phyloP scores from a whole-genome alignment of 2,113 vertebrate species.

The Ivindomyrus marchei region DNA sequence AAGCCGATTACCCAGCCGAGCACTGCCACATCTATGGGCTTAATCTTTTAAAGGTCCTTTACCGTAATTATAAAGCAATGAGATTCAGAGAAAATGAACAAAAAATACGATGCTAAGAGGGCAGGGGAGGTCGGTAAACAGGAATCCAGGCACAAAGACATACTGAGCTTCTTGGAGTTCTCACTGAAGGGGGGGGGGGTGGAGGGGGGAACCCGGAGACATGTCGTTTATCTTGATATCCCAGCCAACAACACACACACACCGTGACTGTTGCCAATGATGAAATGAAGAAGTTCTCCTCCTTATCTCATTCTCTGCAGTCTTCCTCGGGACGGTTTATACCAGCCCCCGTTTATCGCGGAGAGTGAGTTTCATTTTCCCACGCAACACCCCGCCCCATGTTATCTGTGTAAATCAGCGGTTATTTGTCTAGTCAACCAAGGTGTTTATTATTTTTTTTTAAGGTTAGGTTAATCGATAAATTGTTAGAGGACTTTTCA shows the following conservation, averaged over 20 bases:
- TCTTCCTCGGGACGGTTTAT: background rate
- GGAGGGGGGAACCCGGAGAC: background rate
- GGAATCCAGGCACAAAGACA: background rate
- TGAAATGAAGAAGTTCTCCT: constrained; percentile 12
- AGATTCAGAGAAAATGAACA: background rate
- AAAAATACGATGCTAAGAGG: background rate
- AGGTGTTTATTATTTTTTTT: constrained; percentile 14
- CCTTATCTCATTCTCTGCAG: constrained; percentile 23
- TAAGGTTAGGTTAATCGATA: constrained; percentile 50
- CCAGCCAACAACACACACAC: background rate
- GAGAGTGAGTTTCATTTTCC: constrained; percentile 7
- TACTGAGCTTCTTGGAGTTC: background rate
- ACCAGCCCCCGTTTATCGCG: constrained; percentile 16
- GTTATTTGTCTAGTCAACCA: constrained; percentile 33
- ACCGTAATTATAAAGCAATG: background rate
- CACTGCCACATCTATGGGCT: background rate
- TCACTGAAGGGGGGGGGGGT: background rate
- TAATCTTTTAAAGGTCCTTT: constrained; percentile 9
- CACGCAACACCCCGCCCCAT: constrained; percentile 18
- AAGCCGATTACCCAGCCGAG: background rate
- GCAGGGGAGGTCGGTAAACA: background rate
- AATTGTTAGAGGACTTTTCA: constrained; percentile 57
- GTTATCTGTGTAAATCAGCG: constrained; percentile 40
- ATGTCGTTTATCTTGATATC: constrained; percentile 18
- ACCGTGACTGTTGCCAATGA: constrained; percentile 8